Evolutionary conservation across 2,888 invertebrate genomes (phyloP).

Genomic region (Nycteola revayana): DNA sequence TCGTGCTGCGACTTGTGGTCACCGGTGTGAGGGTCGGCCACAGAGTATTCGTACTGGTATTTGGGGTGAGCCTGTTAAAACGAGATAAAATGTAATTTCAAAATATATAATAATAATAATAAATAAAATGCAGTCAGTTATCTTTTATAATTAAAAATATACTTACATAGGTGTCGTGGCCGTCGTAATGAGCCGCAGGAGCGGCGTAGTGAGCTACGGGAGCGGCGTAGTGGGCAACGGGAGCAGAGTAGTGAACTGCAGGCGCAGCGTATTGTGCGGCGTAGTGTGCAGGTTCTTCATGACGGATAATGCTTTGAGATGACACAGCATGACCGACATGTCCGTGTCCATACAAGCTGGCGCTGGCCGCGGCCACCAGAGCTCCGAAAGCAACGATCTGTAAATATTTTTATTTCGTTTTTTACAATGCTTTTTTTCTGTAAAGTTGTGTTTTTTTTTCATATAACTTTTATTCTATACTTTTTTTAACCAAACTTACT

Average conservation of each 20-base stretch:
- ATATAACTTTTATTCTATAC: too few relatives aligned
- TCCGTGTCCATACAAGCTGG: conserved; percentile 58
- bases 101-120: too few relatives aligned
- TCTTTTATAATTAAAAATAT: not conserved
- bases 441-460: too few relatives aligned
- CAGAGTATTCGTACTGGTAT: conserved; percentile 77
- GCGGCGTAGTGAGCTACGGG: conserved; percentile 28
- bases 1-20: conserved; percentile 82
- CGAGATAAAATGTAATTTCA: not conserved
- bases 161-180: conserved; percentile 37
- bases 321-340: conserved; percentile 49
- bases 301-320: conserved; percentile 58
- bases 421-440: not conserved
- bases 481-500: too few relatives aligned
- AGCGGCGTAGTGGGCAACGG: conserved; percentile 14
- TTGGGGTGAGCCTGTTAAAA: conserved; percentile 60
- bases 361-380: conserved; percentile 66
- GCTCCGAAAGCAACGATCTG: conserved; percentile 45
- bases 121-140: too few relatives aligned
- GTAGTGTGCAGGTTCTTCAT: conserved; percentile 33
- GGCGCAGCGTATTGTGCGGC: conserved; percentile 29
- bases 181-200: conserved; percentile 35
- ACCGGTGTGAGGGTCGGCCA: conserved; percentile 79
- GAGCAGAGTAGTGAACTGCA: conserved; percentile 29
- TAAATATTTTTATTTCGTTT: conserved; percentile 10